A percentile compares a stretch with the other conserved stretches of the same genome.
Conservation (phyloP, 2,888 invertebrate species). For the Argyresthia albistria region DNA sequence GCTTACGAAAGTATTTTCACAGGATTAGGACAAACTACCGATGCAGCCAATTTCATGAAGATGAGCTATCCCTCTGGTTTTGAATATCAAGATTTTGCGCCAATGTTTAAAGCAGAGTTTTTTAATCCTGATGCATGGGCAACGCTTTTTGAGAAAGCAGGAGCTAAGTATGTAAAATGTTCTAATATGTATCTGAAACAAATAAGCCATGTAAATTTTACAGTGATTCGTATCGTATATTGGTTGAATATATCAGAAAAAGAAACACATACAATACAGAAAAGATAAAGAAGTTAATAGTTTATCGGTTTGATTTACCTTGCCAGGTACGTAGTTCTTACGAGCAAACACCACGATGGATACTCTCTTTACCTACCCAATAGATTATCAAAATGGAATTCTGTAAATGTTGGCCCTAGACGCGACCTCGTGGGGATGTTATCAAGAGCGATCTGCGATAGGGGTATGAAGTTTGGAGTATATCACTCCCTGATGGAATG, state of each 20-base stretch:
- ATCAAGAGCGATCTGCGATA: conserved; percentile 69
- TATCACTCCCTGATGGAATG: conserved; percentile 85
- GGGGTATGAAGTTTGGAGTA: conserved; percentile 72
- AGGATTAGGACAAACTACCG: too few relatives aligned
- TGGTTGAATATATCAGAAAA: too few relatives aligned
- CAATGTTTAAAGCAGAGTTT: conserved; percentile 85
- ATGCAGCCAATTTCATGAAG: conserved; percentile 78
- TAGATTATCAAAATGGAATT: conserved; percentile 82
- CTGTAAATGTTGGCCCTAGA: conserved; percentile 78
- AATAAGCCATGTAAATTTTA: too few relatives aligned
- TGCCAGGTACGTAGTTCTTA: conserved; percentile 80
- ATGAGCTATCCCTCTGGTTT: conserved; percentile 82
- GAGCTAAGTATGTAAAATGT: conserved; percentile 82
- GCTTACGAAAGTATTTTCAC: too few relatives aligned
- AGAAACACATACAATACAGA: too few relatives aligned
- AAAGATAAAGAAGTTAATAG: too few relatives aligned
- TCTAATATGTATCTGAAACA: too few relatives aligned
- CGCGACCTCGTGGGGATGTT: conserved; percentile 81
- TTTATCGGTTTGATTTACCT: too few relatives aligned
- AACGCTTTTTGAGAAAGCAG: conserved; percentile 81
- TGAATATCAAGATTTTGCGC: conserved; percentile 88
- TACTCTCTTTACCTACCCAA: conserved; percentile 81
- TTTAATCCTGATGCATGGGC: conserved; percentile 86
- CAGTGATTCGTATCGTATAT: too few relatives aligned
- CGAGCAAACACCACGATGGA: conserved; percentile 85